Conservation (phyloP, 2,888 invertebrate species). For the Eurytoma californica region DNA sequence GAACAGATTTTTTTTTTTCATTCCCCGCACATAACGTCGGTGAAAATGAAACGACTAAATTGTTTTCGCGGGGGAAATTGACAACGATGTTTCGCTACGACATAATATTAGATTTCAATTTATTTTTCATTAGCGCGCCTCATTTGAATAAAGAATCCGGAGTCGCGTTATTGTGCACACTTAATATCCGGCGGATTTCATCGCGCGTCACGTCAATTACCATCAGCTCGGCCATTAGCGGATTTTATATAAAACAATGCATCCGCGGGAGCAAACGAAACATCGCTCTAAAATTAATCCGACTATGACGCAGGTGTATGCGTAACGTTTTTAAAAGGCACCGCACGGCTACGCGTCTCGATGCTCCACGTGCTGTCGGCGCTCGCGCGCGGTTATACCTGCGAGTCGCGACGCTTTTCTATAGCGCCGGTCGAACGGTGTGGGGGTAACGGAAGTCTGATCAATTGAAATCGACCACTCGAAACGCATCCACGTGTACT, state of each 20-base stretch:
- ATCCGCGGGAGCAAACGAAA: neutral
- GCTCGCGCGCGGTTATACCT: neutral
- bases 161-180: neutral
- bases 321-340: neutral
- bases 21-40: too few species aligned
- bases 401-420: neutral
- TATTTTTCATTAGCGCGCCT: neutral
- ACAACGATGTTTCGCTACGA: too few species aligned
- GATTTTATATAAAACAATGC: neutral
- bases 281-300: neutral
- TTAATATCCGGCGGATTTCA: neutral
- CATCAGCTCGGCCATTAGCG: neutral
- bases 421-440: neutral
- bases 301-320: neutral
- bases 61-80: too few species aligned
- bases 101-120: too few species aligned
- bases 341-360: too few species aligned
- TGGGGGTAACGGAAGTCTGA: conserved; percentile 57
- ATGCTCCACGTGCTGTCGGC: conserved; percentile 15
- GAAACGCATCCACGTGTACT: conserved; percentile 65
- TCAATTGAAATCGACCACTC: conserved; percentile 69
- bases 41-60: too few species aligned
- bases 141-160: conserved; percentile 9
- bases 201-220: conserved; percentile 16
- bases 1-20: neutral